A percentile compares a stretch with the other conserved stretches of the same genome.
Evolutionary conservation across 2,888 invertebrate genomes (phyloP).

Genomic region (Chirona hameri): DNA sequence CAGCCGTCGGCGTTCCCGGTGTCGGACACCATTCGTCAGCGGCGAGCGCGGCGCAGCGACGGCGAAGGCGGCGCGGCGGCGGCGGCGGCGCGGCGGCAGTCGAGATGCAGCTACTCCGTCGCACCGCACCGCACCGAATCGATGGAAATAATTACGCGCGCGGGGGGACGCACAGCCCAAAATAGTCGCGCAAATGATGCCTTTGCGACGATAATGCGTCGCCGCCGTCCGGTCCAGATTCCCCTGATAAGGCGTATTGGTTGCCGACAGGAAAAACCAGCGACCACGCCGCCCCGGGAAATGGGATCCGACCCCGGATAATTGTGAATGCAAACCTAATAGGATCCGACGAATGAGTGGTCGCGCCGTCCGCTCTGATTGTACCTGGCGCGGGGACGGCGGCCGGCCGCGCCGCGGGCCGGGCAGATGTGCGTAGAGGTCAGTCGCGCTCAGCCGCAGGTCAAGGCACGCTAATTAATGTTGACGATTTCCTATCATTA

Average conservation of each 20-base stretch:
- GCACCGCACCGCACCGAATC: background rate
- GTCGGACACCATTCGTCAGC: background rate
- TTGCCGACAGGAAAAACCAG: background rate
- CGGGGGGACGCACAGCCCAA: background rate
- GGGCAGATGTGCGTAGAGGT: background rate
- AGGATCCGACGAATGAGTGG: background rate
- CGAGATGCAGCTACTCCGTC: background rate
- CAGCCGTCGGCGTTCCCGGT: too few relatives aligned
- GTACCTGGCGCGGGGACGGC: background rate
- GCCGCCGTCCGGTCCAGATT: background rate
- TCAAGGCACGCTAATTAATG: conserved; percentile 8
- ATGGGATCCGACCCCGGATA: background rate
- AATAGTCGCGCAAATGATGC: conserved; percentile 1
- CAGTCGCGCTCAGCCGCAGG: background rate
- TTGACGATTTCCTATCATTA: conserved; percentile 29
- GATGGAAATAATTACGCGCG: conserved; percentile 3
- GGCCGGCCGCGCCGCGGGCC: background rate
- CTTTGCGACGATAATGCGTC: background rate
- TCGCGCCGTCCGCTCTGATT: background rate
- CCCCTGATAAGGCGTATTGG: background rate
- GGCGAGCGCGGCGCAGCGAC: background rate
- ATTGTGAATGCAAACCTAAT: conserved; percentile 7
- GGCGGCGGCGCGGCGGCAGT: background rate
- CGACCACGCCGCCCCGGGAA: background rate
- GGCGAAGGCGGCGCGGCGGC: background rate